Evolutionary conservation across 2,113 vertebrate genomes (phyloP).

Genomic region (Balaeniceps rex): DNA sequence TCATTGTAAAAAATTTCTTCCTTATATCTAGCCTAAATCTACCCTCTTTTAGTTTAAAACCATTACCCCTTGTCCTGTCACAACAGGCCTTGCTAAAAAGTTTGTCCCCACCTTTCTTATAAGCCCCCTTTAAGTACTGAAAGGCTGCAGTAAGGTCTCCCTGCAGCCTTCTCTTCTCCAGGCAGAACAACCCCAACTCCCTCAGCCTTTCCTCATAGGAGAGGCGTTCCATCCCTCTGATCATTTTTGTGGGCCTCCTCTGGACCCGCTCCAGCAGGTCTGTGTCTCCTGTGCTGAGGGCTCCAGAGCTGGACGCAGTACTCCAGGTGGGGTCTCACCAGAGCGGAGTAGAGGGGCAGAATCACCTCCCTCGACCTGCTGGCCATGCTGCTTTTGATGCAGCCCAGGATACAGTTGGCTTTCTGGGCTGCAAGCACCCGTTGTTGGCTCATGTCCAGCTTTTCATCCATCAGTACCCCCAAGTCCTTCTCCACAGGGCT

Average conservation of each 20-base stretch:
- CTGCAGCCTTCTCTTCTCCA: not conserved
- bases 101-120: too few relatives aligned
- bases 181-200: not conserved
- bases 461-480: not conserved
- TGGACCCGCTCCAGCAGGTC: not conserved
- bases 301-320: not conserved
- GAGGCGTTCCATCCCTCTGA: not conserved
- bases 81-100: not conserved
- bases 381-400: not conserved
- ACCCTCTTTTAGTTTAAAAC: not conserved
- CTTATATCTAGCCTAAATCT: not conserved
- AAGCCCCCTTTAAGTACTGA: not conserved
- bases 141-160: not conserved
- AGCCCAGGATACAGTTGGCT: not conserved
- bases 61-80: not conserved
- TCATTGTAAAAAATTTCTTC: not conserved
- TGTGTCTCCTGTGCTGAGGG: not conserved
- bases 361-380: not conserved
- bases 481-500: not conserved
- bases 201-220: not conserved
- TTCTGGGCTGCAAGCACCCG: not conserved
- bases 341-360: not conserved
- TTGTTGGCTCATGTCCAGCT: not conserved
- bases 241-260: not conserved
- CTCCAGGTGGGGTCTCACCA: not conserved